phyloP scores from a whole-genome alignment of 2,113 vertebrate species.

The Oreochromis aureus region DNA sequence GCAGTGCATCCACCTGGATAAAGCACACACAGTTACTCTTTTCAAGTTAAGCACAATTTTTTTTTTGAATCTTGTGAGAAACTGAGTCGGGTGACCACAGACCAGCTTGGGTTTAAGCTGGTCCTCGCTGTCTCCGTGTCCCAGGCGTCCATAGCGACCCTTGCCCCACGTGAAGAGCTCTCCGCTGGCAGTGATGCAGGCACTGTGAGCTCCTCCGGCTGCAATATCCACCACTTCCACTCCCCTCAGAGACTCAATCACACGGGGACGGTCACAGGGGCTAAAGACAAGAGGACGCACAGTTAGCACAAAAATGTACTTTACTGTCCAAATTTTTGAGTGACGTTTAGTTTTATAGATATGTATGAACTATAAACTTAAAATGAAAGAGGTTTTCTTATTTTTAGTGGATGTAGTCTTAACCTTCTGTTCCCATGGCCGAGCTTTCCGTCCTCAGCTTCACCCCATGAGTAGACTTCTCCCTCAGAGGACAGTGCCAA shows the following conservation, averaged over 20 bases:
- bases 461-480: constrained; percentile 98
- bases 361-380: neutral
- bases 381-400: neutral
- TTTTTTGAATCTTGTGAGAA: neutral
- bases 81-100: neutral
- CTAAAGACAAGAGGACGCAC: constrained; percentile 57
- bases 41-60: neutral
- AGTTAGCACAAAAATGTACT: neutral
- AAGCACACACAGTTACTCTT: neutral
- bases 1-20: constrained; percentile 91
- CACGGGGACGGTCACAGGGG: constrained; percentile 94
- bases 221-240: constrained; percentile 95
- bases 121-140: constrained; percentile 96
- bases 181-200: constrained; percentile 91
- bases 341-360: neutral
- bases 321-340: neutral
- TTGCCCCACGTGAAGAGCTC: constrained; percentile 99
- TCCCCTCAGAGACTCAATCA: constrained; percentile 92
- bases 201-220: constrained; percentile 94
- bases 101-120: constrained; percentile 97
- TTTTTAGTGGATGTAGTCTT: neutral
- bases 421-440: constrained; percentile 96
- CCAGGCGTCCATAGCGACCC: constrained; percentile 91
- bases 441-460: constrained; percentile 95
- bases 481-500: constrained; percentile 94